phyloP scores from a whole-genome alignment of 2,888 invertebrate species.

The Melikaiella ostensackeni region DNA sequence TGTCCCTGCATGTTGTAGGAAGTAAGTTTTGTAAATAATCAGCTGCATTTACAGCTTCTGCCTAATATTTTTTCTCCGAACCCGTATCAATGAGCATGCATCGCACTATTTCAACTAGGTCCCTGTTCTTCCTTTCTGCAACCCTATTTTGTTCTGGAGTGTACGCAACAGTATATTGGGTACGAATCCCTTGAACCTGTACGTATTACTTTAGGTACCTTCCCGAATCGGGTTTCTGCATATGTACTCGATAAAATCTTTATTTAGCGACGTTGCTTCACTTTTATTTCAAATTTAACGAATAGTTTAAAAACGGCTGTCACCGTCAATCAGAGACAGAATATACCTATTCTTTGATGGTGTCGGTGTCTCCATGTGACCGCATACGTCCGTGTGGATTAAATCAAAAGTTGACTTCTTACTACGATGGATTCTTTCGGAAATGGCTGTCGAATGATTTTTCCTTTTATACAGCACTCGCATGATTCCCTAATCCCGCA shows the following conservation, averaged over 20 bases:
- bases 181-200: neutral
- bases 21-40: no score
- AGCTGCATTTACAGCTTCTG: no score
- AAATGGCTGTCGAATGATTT: constrained; percentile 55
- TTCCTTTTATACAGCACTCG: constrained; percentile 58
- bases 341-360: no score
- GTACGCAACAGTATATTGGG: neutral
- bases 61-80: no score
- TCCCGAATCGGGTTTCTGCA: neutral
- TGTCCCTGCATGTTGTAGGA: no score
- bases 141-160: neutral
- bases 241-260: constrained; percentile 19
- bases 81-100: neutral
- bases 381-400: no score
- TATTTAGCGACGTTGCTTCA: no score
- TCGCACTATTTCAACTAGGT: neutral
- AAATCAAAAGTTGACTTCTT: constrained; percentile 36
- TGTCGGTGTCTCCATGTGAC: no score
- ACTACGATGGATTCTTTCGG: constrained; percentile 50
- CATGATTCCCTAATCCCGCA: constrained; percentile 54
- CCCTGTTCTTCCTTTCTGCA: neutral
- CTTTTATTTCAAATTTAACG: no score
- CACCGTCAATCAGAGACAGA: no score
- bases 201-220: neutral
- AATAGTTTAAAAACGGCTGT: no score